phyloP scores from a whole-genome alignment of 2,797 vertebrate species.

The Threskiornis aethiopicus region DNA sequence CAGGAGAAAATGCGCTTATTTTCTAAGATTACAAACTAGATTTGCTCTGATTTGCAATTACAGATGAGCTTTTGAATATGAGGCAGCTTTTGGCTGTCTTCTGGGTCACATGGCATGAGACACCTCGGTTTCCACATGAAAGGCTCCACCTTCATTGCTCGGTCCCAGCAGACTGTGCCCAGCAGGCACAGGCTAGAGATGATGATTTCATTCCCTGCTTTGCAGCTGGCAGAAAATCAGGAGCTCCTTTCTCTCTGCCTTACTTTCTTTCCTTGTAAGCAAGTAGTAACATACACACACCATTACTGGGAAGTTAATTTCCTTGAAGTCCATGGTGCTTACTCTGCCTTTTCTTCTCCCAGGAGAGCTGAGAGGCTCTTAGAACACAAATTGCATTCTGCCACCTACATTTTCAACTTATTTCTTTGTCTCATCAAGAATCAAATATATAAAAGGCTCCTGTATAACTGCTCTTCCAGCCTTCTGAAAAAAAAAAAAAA shows the following conservation, averaged over 20 bases:
- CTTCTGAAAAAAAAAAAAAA: neutral
- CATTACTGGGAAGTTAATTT: neutral
- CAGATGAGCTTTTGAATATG: neutral
- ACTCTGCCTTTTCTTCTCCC: neutral
- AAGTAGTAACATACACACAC: neutral
- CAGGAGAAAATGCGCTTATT: neutral
- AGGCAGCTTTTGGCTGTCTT: constrained; percentile 13
- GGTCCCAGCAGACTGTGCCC: neutral
- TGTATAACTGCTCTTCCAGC: neutral
- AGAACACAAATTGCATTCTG: neutral
- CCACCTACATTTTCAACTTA: neutral
- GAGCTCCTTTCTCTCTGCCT: neutral
- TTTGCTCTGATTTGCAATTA: neutral
- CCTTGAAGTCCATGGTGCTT: neutral
- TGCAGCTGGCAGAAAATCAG: neutral
- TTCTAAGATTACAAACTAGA: neutral
- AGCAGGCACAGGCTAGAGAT: neutral
- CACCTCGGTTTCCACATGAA: neutral
- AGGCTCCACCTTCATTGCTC: neutral
- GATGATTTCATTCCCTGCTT: neutral
- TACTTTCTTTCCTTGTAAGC: neutral
- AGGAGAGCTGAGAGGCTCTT: neutral
- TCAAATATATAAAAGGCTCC: neutral
- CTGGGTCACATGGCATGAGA: constrained; percentile 14
- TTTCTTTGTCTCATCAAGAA: neutral